Evolutionary conservation across 2,113 vertebrate species (phyloP).

Genomic region (Brachyhypopomus occidentalis): DNA sequence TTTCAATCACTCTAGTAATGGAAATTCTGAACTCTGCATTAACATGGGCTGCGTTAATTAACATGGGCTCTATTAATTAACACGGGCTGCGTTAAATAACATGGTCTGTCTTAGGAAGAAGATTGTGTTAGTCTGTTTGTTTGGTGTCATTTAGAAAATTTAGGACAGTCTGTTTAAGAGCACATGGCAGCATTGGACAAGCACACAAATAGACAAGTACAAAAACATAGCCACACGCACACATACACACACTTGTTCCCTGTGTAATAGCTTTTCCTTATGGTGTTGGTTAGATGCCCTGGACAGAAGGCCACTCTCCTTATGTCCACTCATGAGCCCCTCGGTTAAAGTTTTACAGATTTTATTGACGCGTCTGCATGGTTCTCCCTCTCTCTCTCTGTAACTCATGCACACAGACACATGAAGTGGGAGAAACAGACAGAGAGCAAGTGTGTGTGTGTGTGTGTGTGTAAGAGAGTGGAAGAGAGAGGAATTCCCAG

Average conservation of each 20-base stretch:
- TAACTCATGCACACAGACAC: constrained; percentile 40
- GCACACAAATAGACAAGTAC: constrained; percentile 10
- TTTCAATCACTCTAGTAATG: too few relatives aligned
- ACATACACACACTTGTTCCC: neutral
- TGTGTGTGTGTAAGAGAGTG: neutral
- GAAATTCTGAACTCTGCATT: too few relatives aligned
- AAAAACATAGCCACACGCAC: neutral
- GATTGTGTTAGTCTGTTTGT: too few relatives aligned
- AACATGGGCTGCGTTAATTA: too few relatives aligned
- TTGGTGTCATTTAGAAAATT: too few relatives aligned
- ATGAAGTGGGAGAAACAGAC: constrained; percentile 8
- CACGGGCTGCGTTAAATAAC: too few relatives aligned
- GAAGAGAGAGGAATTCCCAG: neutral
- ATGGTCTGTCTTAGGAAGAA: too few relatives aligned
- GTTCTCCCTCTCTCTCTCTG: constrained; percentile 49
- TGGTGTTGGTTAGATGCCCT: constrained; percentile 22
- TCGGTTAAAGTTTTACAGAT: constrained; percentile 71
- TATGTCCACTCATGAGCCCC: constrained; percentile 44
- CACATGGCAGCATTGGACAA: neutral
- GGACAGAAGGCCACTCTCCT: constrained; percentile 21
- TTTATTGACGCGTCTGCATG: constrained; percentile 72
- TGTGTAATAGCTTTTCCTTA: constrained; percentile 29
- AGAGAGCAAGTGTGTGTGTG: neutral
- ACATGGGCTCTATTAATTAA: too few relatives aligned
- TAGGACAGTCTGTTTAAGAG: neutral